A percentile compares a stretch with the other conserved stretches of the same genome.
These are phyloP conservation scores for Scaptomyza montana DNA, from an alignment of 1,140 invertebrate genomes.

Conservation along the genomic window DNA sequence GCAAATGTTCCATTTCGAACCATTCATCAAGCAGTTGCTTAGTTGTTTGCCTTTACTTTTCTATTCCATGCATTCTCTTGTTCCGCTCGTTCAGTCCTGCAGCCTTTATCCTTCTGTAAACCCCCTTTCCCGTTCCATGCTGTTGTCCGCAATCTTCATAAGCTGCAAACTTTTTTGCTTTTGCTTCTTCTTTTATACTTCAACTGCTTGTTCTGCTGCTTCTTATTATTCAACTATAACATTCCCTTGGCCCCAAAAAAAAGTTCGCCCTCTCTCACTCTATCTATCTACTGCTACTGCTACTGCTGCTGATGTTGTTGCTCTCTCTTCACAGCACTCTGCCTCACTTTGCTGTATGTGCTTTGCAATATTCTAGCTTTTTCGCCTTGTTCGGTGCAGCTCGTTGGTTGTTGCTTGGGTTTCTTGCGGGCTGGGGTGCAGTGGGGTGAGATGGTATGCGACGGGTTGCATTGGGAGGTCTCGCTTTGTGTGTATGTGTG, in stretches of 20 bases:
- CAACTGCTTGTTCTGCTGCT: constrained; percentile 23
- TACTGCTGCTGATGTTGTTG: background rate
- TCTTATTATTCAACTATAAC: constrained; percentile 26
- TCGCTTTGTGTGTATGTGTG: constrained; percentile 12
- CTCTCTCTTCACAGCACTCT: constrained; percentile 3
- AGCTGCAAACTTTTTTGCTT: constrained; percentile 5
- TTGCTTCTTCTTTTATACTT: constrained; percentile 45
- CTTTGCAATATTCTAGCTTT: constrained; percentile 76
- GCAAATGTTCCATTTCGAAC: constrained; percentile 28
- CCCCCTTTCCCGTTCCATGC: background rate
- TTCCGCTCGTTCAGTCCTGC: constrained; percentile 5
- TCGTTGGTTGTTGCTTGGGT: constrained; percentile 55
- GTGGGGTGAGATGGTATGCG: background rate
- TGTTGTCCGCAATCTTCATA: constrained; percentile 22
- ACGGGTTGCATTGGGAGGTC: constrained; percentile 7
- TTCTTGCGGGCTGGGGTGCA: constrained; percentile 8
- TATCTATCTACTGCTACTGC: background rate
- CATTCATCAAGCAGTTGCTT: constrained; percentile 52
- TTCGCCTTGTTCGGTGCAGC: constrained; percentile 64
- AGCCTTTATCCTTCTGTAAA: background rate
- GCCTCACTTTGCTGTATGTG: constrained; percentile 18
- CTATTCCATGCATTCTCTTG: background rate
- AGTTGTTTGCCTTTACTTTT: constrained; percentile 17
- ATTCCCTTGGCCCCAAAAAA: constrained; percentile 55
- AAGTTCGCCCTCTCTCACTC: constrained; percentile 24